Conservation (phyloP, 2,888 invertebrate genomes). For the Leptopilina myrica region DNA sequence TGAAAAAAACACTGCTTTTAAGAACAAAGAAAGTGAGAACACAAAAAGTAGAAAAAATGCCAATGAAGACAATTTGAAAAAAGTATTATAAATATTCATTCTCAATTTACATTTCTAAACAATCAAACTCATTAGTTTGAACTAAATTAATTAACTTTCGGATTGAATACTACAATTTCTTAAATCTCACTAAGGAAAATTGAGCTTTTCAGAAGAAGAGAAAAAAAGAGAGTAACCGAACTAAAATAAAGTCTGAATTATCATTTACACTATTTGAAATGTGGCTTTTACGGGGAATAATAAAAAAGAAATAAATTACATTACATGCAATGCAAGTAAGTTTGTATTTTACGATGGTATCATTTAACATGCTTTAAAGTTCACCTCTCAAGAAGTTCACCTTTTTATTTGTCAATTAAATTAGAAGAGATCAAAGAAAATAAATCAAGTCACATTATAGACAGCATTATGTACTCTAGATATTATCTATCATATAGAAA, state of each 20-base stretch:
- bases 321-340: background rate
- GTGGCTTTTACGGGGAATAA: background rate
- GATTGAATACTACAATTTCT: no score
- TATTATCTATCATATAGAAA: background rate
- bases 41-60: no score
- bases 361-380: conserved; percentile 24
- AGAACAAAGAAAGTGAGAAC: no score
- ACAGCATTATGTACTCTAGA: background rate
- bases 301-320: background rate
- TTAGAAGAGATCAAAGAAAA: conserved; percentile 27
- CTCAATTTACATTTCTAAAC: background rate
- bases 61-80: background rate
- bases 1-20: no score
- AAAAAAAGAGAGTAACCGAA: background rate
- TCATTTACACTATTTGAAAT: conserved; percentile 9
- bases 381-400: conserved; percentile 14
- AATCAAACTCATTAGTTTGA: background rate
- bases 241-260: background rate
- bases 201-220: background rate
- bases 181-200: background rate
- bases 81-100: background rate
- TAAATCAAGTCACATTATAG: conserved; percentile 8
- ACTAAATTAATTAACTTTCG: background rate
- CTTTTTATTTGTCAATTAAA: conserved; percentile 23
- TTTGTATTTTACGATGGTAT: conserved; percentile 23